Percentiles rank a stretch among this genome's conserved stretches.
Conservation (phyloP, 1,140 invertebrate genomes). For the Venustaconcha ellipsiformis region DNA sequence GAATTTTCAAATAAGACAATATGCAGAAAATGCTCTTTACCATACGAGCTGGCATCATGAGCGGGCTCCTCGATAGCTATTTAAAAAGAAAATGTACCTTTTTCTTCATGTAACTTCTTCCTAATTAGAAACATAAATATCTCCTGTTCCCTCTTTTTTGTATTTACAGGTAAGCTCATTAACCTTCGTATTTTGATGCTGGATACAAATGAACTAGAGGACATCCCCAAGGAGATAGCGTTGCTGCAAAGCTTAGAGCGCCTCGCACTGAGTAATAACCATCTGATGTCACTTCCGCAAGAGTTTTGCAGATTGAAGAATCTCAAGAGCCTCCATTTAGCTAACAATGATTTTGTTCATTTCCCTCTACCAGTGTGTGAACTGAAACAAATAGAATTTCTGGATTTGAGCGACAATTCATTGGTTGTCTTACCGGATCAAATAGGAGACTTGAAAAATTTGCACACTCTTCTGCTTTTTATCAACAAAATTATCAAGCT, state of each 20-base stretch:
- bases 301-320: conserved; percentile 59
- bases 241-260: conserved; percentile 62
- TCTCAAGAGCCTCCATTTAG: conserved; percentile 64
- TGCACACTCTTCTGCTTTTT: conserved; percentile 63
- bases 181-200: conserved; percentile 64
- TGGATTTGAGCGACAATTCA: conserved; percentile 65
- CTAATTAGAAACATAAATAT: no score
- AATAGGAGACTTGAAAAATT: conserved; percentile 60
- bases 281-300: conserved; percentile 55
- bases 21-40: no score
- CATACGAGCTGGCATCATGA: no score
- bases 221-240: conserved; percentile 62
- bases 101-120: no score
- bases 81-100: no score
- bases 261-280: conserved; percentile 67
- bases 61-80: no score
- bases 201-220: conserved; percentile 67
- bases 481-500: conserved; percentile 61
- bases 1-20: no score
- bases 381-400: conserved; percentile 60
- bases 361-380: conserved; percentile 61
- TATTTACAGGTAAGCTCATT: conserved; percentile 39
- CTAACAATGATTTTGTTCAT: conserved; percentile 66
- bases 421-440: conserved; percentile 50
- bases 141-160: no score